Conservation (phyloP, 2,888 invertebrate species). For the Rugalucina vietnamica region DNA sequence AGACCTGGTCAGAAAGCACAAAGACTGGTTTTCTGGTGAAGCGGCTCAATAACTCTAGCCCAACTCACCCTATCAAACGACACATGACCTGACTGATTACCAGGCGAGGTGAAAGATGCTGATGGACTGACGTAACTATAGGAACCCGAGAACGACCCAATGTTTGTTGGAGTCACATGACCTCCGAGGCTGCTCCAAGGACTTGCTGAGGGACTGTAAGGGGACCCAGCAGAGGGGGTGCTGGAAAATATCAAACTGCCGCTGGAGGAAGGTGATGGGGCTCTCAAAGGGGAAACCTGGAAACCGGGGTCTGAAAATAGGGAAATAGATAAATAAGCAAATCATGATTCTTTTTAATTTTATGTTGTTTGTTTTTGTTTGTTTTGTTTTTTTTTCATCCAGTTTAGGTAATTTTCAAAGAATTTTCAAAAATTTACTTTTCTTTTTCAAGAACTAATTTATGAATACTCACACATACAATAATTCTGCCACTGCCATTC, state of each 20-base stretch:
- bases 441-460: no score
- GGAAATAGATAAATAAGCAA: no score
- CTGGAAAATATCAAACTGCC: conserved; percentile 58
- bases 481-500: no score
- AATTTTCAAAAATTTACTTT: no score
- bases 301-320: conserved; percentile 73
- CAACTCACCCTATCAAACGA: conserved; percentile 67
- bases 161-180: conserved; percentile 65
- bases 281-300: conserved; percentile 67
- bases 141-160: conserved; percentile 54
- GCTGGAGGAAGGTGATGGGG: conserved; percentile 40
- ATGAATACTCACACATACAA: no score
- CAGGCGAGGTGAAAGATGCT: conserved; percentile 52
- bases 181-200: conserved; percentile 60
- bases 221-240: conserved; percentile 59
- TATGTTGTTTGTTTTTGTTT: no score
- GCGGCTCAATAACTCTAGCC: no score
- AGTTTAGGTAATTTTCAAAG: no score
- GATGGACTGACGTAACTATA: conserved; percentile 52
- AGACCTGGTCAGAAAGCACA: no score
- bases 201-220: conserved; percentile 62
- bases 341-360: no score
- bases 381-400: no score
- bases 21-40: no score
- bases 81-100: conserved; percentile 38